A percentile compares a stretch with the other conserved stretches of the same genome.
Evolutionary conservation across 2,113 vertebrate species (phyloP).

Genomic region (Daubentonia madagascariensis): DNA sequence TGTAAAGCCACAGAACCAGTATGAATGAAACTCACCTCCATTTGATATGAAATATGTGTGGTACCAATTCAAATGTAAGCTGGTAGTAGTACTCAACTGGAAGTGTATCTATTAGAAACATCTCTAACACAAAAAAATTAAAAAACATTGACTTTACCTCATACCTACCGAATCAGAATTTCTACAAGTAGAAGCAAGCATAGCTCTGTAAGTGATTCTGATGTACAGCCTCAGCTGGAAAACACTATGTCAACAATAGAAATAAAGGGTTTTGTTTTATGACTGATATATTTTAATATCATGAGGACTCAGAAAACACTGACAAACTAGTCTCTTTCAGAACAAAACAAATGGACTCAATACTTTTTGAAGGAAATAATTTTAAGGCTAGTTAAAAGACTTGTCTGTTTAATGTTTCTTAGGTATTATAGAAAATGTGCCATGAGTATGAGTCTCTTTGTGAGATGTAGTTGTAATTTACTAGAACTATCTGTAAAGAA

Average conservation of each 20-base stretch:
- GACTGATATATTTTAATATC: background rate
- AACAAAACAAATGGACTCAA: background rate
- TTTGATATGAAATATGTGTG: background rate
- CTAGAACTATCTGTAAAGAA: conserved; percentile 34
- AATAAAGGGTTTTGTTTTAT: conserved; percentile 14
- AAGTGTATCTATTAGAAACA: background rate
- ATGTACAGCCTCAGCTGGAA: background rate
- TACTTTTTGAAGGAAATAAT: background rate
- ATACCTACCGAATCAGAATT: conserved; percentile 18
- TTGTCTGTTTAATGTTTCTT: conserved; percentile 17
- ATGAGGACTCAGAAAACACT: background rate
- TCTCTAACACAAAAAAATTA: conserved; percentile 1
- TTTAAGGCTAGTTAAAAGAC: conserved; percentile 31
- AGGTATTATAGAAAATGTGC: conserved; percentile 32
- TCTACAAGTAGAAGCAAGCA: background rate
- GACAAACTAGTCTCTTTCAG: background rate
- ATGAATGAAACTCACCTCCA: background rate
- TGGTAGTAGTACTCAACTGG: background rate
- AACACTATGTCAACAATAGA: background rate
- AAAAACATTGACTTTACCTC: background rate
- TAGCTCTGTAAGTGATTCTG: background rate
- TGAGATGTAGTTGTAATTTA: background rate
- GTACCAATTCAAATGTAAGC: background rate
- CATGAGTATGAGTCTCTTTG: conserved; percentile 9
- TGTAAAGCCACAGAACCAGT: conserved; percentile 8